Evolutionary conservation across 2,113 vertebrate species (phyloP).

Genomic region (Scomber scombrus): DNA sequence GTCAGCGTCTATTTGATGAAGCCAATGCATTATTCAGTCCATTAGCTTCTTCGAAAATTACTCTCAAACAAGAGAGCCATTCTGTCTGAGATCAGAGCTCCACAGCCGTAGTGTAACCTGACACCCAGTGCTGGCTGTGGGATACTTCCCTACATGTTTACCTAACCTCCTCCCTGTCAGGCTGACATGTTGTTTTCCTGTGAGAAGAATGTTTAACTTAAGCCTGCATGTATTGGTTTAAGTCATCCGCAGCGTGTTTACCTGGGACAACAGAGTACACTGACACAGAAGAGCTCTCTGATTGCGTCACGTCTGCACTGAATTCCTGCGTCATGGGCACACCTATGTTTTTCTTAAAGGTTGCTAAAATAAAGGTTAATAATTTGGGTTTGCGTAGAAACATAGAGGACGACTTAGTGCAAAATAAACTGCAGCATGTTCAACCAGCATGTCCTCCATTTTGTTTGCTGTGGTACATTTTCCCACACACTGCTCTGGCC

Average conservation of each 20-base stretch:
- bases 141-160: conserved; percentile 82
- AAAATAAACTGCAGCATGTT: conserved; percentile 35
- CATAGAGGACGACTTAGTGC: not conserved
- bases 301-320: conserved; percentile 70
- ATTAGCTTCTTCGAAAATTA: conserved; percentile 84
- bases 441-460: conserved; percentile 71
- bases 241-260: conserved; percentile 81
- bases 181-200: conserved; percentile 83
- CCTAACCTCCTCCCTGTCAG: conserved; percentile 80
- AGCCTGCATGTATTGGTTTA: conserved; percentile 79
- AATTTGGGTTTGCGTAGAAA: conserved; percentile 35
- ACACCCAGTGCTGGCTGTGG: conserved; percentile 76
- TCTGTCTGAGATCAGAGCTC: conserved; percentile 83
- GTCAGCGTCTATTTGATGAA: conserved; percentile 84
- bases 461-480: conserved; percentile 78
- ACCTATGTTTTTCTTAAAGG: conserved; percentile 59
- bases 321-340: conserved; percentile 56
- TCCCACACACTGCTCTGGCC: conserved; percentile 73
- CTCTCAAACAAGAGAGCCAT: conserved; percentile 84
- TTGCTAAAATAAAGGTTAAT: conserved; percentile 48
- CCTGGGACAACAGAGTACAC: conserved; percentile 79
- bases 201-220: conserved; percentile 82
- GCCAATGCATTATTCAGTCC: conserved; percentile 85
- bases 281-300: conserved; percentile 57
- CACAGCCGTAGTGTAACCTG: conserved; percentile 72